Base-by-base conservation (phyloP, 2,888 invertebrate genomes). In the Cantharis rufa region DNA sequence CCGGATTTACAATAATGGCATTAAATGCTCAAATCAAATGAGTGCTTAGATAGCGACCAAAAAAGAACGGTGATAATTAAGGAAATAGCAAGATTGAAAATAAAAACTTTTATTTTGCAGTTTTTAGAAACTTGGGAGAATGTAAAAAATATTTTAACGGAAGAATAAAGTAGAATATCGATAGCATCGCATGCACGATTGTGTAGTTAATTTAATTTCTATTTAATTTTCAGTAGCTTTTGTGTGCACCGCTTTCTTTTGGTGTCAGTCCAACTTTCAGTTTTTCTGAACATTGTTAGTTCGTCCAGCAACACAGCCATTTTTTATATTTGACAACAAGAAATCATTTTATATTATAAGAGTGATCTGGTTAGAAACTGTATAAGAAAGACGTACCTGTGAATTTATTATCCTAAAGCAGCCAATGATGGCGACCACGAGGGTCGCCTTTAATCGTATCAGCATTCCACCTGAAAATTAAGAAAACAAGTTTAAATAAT, bases 381-480 rank as follows among this genome's bases (percentile, higher is more conserved):
- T 5, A 74, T 63, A 62, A 32, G 15, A 48, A 64, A 64, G 72
- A 83, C 90, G 90, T 90, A 93, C 93, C 92, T 93, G 91, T 84
- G 92, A 89, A 89, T 89, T 83, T 90, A 90, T 89, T 86, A 90
- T 89, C 85, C 90, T 90, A 85, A 89, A 86, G 86, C 90, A 89
- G 86, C 90, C 90, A 86, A 93, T 87, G 82, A 90, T 89, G 91
- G 91, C 93, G 92, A 91, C 92, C 92, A 90, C 88, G 71, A 91
- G 88, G 91, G 92, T 88, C 93, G 92, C 91, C 92, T 90, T 88
- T 90, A 92, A 90, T 91, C 93, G 91, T 91, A 93, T 92, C 91
- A 93, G 90, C 93, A 94, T 94, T 89, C 89, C 91, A 48, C 87
- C 93, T 93, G 92, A 82, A 90, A 91, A 89, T 89, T 90, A 87